Conservation (phyloP, 2,797 vertebrate species). For the Lepus townsendii region DNA sequence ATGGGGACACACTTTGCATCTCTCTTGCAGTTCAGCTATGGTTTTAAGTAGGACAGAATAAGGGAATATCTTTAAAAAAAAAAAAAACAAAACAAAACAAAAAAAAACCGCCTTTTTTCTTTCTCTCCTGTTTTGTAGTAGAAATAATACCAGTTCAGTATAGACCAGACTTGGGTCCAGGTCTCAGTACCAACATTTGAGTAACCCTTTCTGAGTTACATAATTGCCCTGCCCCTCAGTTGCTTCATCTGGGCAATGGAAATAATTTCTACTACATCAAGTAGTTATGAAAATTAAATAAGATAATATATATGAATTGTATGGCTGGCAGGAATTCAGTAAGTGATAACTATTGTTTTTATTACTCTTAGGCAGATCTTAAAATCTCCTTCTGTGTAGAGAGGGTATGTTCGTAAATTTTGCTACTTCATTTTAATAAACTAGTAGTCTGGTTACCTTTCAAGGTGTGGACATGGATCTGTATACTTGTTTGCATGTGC, state of each 20-base stretch:
- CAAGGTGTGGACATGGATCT: neutral
- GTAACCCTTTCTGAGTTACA: neutral
- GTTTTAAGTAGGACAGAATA: constrained; percentile 25
- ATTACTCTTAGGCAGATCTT: constrained; percentile 21
- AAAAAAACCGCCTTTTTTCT: neutral
- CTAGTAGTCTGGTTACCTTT: neutral
- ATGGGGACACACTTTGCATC: neutral
- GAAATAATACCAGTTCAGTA: neutral
- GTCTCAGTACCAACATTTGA: neutral
- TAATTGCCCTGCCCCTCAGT: neutral
- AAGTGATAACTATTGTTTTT: constrained; percentile 49
- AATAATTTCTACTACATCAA: neutral
- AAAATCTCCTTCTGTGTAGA: neutral
- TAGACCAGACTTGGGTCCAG: neutral
- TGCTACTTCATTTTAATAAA: constrained; percentile 40
- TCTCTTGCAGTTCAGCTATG: neutral
- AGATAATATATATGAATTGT: neutral
- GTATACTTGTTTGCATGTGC: too few species aligned
- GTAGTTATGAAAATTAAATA: neutral
- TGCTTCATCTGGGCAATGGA: constrained; percentile 40
- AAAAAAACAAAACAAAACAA: neutral
- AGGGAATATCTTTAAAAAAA: neutral
- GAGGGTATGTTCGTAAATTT: constrained; percentile 11
- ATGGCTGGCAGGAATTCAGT: neutral
- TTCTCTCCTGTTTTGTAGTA: neutral